Evolutionary conservation across 2,888 invertebrate genomes (phyloP), one percentile per base, ranked within the genome.

Genomic region (Xylocampa areola): DNA sequence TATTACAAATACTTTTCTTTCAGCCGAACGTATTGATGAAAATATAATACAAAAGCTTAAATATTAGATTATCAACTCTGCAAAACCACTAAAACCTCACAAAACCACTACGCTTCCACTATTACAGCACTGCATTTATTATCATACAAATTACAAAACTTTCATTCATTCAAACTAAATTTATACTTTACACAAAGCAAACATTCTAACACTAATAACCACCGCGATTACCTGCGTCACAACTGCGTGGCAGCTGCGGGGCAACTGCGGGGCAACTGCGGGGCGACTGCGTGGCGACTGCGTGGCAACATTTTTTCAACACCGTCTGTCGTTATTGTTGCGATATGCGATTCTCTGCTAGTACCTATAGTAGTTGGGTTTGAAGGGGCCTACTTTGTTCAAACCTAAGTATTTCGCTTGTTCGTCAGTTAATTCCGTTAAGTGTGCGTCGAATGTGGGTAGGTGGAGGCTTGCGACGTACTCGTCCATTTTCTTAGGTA

Each of bases 401-500:
- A 99, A 96, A 64, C 99, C 99, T 95, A 99, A 96, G 86, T 99
- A 99, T 88, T 98, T 98, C 37, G 99, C 98, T 92, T 99, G 99
- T 82, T 99, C 99, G 87, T 99, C 99, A 3, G 97, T 96, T 47
- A 99, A 94, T 87, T 99, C 99, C 0, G 99, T 99, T 76, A 99
- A 95, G 85, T 99, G 99, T 14, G 99, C 99, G 94, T 99, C 99
- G 88, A 99, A 99, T 13, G 98, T 98, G 6, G 99, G 98, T 82
- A 99, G 95, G 94, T 99, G 99, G 35, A 99, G 95, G 69, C 98
- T 98, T 10, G 99, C 99, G 16, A 99, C 99, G 90, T 99, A 99
- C 84, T 99, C 99, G 93, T 99, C 98, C 99, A 99, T 99, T 94
- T 99, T 99, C 94, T 99, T 99, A 45, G 99, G 99, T 79, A 99